phyloP scores from a whole-genome alignment of 2,797 vertebrate species.

The Myotis myotis region DNA sequence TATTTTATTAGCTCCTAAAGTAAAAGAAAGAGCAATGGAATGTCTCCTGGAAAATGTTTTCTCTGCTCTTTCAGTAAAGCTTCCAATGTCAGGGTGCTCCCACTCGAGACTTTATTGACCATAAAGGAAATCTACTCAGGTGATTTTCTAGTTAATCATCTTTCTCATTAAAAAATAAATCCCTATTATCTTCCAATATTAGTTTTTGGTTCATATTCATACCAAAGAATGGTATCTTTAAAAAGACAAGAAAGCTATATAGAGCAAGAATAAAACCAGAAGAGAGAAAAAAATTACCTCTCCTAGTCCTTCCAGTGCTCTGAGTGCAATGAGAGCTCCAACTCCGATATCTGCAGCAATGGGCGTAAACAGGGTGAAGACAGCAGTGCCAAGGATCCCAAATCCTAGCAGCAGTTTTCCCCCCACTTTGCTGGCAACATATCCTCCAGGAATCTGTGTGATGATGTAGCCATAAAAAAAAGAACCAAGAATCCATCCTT shows the following conservation, averaged over 20 bases:
- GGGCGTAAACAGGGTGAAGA: constrained; percentile 95
- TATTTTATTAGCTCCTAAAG: not conserved
- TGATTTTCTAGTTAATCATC: not conserved
- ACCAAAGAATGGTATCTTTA: not conserved
- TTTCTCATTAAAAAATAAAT: constrained; percentile 28
- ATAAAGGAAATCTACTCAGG: not conserved
- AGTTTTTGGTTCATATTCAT: not conserved
- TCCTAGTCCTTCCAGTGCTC: constrained; percentile 94
- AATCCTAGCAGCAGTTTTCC: constrained; percentile 94
- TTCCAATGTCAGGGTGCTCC: not conserved
- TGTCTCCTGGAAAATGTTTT: not conserved
- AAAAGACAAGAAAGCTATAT: not conserved
- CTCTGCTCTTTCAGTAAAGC: constrained; percentile 1
- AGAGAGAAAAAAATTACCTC: constrained; percentile 87
- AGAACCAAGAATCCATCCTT: constrained; percentile 98
- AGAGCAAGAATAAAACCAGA: not conserved
- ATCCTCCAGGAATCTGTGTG: constrained; percentile 97
- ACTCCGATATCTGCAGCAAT: constrained; percentile 92
- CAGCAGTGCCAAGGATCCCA: constrained; percentile 91
- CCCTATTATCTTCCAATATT: not conserved
- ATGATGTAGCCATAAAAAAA: constrained; percentile 99
- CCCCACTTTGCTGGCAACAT: constrained; percentile 91
- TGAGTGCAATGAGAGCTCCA: constrained; percentile 91
- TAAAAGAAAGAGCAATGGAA: not conserved
- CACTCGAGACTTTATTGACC: not conserved